Percentiles rank a stretch among this genome's conserved stretches.
These are phyloP conservation scores for Gymnopithys bicolor DNA, from an alignment of 2,797 vertebrate species.

Conservation along the genomic window DNA sequence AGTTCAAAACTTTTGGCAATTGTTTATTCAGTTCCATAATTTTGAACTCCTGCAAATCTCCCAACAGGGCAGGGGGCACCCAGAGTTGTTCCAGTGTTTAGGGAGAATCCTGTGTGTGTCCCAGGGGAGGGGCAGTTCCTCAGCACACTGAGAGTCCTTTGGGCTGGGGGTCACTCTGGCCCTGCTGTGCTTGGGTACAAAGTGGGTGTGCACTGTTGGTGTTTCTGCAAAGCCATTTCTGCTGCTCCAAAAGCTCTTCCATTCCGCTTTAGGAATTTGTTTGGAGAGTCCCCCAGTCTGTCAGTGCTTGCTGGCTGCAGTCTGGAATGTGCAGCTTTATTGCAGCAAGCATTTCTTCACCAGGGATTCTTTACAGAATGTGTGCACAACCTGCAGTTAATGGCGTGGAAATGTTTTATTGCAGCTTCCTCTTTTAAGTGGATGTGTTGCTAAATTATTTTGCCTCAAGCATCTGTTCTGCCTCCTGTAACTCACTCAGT, in stretches of 20 bases:
- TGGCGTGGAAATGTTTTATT: slow-evolving; percentile 48
- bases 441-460: slow-evolving; percentile 62
- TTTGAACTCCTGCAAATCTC: slow-evolving; percentile 11
- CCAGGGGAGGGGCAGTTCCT: neutral
- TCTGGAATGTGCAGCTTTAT: neutral
- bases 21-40: neutral
- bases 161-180: neutral
- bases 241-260: slow-evolving; percentile 11
- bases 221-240: slow-evolving; percentile 55
- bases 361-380: slow-evolving; percentile 17
- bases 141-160: neutral
- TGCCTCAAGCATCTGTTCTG: slow-evolving; percentile 36
- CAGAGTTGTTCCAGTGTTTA: neutral
- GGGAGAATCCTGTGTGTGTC: neutral
- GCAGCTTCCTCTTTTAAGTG: slow-evolving; percentile 30
- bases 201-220: slow-evolving; percentile 13
- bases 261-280: slow-evolving; percentile 33
- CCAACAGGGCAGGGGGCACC: neutral
- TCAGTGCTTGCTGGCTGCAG: neutral
- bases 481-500: slow-evolving; percentile 12
- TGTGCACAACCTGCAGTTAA: slow-evolving; percentile 45
- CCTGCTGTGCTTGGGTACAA: neutral
- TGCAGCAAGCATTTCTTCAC: slow-evolving; percentile 1
- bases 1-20: neutral
- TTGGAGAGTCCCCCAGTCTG: neutral